Conservation (phyloP, 2,888 invertebrate genomes). For the Andricus curvator region DNA sequence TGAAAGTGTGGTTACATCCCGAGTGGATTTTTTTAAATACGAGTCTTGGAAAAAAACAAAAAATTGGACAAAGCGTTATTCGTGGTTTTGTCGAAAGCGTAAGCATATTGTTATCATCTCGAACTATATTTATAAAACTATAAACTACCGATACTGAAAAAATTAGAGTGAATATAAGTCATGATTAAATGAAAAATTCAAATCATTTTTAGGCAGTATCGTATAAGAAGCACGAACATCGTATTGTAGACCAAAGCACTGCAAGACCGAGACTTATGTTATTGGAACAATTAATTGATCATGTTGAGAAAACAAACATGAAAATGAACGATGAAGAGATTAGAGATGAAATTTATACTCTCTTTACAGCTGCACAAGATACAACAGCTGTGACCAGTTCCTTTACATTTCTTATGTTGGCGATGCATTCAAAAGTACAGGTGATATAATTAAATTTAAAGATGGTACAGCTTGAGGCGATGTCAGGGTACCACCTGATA, state of each 20-base stretch:
- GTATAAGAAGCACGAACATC: conserved; percentile 57
- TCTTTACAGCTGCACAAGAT: conserved; percentile 58
- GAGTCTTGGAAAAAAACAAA: conserved; percentile 48
- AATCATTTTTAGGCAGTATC: conserved; percentile 48
- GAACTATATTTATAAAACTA: neutral
- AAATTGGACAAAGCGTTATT: conserved; percentile 52
- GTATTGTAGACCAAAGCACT: conserved; percentile 45
- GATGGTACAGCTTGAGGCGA: too few relatives aligned
- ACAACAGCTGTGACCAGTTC: conserved; percentile 33
- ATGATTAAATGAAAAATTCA: neutral
- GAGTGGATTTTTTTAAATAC: conserved; percentile 55
- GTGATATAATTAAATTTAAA: conserved; percentile 42
- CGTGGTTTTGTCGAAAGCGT: conserved; percentile 56
- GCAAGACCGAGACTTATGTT: conserved; percentile 51
- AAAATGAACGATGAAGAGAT: conserved; percentile 47
- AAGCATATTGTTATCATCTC: conserved; percentile 25
- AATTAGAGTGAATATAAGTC: neutral
- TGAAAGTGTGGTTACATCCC: conserved; percentile 61
- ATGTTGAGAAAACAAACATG: conserved; percentile 46
- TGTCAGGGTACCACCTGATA: too few relatives aligned
- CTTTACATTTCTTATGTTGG: conserved; percentile 59
- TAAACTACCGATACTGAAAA: neutral
- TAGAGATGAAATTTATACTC: conserved; percentile 58
- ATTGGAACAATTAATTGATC: conserved; percentile 54
- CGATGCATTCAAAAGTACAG: conserved; percentile 58